Base-by-base conservation (phyloP, 2,113 vertebrate species). In the Oryzias melastigma region DNA sequence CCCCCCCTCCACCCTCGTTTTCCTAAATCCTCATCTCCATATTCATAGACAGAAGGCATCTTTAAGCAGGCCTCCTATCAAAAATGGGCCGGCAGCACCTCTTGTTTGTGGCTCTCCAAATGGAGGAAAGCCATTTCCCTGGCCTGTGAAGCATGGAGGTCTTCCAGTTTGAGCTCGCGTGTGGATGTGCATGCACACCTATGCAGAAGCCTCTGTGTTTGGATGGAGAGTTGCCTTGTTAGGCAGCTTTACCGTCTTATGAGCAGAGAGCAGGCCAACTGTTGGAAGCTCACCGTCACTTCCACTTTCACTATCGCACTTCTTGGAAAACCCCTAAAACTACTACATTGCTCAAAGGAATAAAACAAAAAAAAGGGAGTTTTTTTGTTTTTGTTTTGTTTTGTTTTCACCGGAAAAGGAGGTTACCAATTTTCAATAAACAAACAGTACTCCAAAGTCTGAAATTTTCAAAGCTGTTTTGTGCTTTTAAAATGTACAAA, bases 21-120 rank as follows among this genome's bases (percentile, higher is more conserved):
- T 76, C 52, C 49, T 61, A 88, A 87, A 84, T 84, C 86, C 88
- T 87, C 85, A 90, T 89, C 86, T 90, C 84, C 88, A 90, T 90
- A 88, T 89, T 90, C 82, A 87, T 88, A 85, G 75, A 84, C 76
- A 82, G 82, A 83, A 73, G 82, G 81, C 49, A 75, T 82, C 77
- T 84, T 81, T 68, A 84, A 83, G 76, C 83, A 51, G 52, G 62
- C 72, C 22, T 67, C 57, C 81, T 87, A 87, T 90, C 88, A 81
- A 57, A 85, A 89, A 89, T 83, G 67, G 81, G 78, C 87, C 67
- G 50, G 73, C 78, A 81, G 86, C 74, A 71, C 63, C 75, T 80
- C 83, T 87, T 89, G 81, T 88, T 90, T 90, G 85, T 87, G 85
- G 77, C 83, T 72, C 82, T 84, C 80, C 82, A 84, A 83, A 88